Conservation (phyloP, 35 echinoderm and acorn worm species). For the Stichopus chloronotus region DNA sequence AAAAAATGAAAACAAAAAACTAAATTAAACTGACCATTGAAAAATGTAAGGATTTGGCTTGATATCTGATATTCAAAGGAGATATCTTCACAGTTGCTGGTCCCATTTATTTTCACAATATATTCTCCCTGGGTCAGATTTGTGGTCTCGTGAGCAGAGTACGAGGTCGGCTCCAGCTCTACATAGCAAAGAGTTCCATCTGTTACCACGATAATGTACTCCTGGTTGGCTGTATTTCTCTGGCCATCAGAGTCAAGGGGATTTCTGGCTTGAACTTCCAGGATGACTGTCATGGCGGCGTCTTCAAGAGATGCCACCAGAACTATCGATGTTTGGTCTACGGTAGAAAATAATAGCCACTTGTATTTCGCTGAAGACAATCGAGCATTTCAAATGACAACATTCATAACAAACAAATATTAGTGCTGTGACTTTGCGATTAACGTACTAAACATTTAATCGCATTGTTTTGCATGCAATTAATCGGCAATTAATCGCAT, state of each 20-base stretch:
- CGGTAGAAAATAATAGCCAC: not conserved
- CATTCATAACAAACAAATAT: too few relatives aligned
- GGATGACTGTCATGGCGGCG: too few relatives aligned
- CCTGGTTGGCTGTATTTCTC: not conserved
- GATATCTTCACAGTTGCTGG: not conserved
- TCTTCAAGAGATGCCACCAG: not conserved
- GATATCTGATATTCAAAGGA: not conserved
- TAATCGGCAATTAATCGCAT: too few relatives aligned
- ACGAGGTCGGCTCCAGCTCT: not conserved
- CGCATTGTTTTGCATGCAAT: too few relatives aligned
- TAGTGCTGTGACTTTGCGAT: too few relatives aligned
- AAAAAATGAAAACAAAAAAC: too few relatives aligned
- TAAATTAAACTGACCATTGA: not conserved
- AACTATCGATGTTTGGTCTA: not conserved
- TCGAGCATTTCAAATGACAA: too few relatives aligned
- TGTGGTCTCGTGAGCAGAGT: not conserved
- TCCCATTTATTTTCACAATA: constrained; percentile 20
- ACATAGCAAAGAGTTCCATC: constrained; percentile 18
- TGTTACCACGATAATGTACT: not conserved
- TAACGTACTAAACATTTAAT: not conserved
- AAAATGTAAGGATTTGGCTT: not conserved
- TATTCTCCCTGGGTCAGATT: not conserved
- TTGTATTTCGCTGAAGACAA: not conserved
- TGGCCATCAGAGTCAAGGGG: not conserved
- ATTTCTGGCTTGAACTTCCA: constrained; percentile 7